Conservation (phyloP, 2,797 vertebrate genomes). For the Acanthurus leucopareius region DNA sequence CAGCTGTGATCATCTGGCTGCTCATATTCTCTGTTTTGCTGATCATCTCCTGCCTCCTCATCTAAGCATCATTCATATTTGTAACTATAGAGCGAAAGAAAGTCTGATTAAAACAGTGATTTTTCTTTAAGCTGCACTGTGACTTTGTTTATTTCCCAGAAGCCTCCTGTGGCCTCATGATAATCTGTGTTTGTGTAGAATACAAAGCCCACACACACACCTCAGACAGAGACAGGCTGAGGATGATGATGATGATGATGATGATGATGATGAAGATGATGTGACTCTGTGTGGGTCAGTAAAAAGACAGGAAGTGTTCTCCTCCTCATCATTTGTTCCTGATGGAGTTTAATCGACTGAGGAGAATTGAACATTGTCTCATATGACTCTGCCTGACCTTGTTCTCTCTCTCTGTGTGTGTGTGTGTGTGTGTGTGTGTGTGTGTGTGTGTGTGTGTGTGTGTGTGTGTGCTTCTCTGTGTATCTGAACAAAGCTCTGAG, state of each 20-base stretch:
- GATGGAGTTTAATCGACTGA: conserved; percentile 21
- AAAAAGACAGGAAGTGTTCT: background rate
- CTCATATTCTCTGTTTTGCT: no score
- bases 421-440: background rate
- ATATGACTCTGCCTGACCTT: conserved; percentile 20
- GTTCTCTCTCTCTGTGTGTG: background rate
- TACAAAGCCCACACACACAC: no score
- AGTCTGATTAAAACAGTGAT: background rate
- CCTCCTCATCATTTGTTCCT: conserved; percentile 9
- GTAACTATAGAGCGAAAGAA: background rate
- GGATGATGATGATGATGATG: no score
- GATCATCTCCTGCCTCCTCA: background rate
- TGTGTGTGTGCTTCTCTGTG: conserved; percentile 4
- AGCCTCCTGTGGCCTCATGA: no score
- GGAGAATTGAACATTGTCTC: conserved; percentile 2
- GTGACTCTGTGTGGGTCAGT: background rate
- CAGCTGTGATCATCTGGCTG: no score
- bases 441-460: background rate
- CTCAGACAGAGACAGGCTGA: no score
- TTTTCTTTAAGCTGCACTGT: background rate
- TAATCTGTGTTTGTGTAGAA: no score
- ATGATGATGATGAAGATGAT: no score
- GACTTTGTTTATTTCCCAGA: no score
- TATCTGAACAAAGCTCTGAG: conserved; percentile 5
- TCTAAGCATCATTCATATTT: background rate